phyloP scores from a whole-genome alignment of 2,888 invertebrate genomes.

The Trilocha varians region DNA sequence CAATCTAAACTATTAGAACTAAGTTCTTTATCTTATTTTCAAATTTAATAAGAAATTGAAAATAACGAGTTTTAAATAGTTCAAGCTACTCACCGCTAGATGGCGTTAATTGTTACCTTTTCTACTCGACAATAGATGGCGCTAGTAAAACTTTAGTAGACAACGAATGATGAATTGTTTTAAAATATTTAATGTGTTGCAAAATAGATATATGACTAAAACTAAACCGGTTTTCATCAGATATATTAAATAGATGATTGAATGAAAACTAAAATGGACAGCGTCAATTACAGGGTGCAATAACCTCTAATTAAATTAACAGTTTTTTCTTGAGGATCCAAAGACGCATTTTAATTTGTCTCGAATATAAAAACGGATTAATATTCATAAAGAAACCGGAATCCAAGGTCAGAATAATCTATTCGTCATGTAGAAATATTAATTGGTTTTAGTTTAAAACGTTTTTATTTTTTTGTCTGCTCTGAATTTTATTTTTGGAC shows the following conservation, averaged over 20 bases:
- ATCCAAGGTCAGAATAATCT: not conserved
- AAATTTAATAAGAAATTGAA: not conserved
- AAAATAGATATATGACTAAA: too few species aligned
- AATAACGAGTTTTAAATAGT: not conserved
- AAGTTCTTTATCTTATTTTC: too few species aligned
- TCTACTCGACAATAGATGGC: conserved; percentile 6
- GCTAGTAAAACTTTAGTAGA: not conserved
- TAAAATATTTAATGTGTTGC: too few species aligned
- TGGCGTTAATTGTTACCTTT: not conserved
- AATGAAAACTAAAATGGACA: too few species aligned
- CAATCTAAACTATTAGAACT: too few species aligned
- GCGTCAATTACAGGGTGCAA: not conserved
- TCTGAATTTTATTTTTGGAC: too few species aligned
- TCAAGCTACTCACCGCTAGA: conserved; percentile 1
- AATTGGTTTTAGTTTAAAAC: too few species aligned
- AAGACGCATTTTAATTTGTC: not conserved
- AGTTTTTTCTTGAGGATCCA: not conserved
- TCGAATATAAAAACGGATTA: not conserved
- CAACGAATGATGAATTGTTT: too few species aligned
- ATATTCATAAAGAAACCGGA: not conserved
- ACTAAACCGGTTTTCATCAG: too few species aligned
- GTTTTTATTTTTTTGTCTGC: too few species aligned
- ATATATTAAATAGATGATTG: too few species aligned
- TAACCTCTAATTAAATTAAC: not conserved
- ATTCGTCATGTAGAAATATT: not conserved